Evolutionary conservation across 1,140 invertebrate species (phyloP), one percentile per base, ranked within the genome.

Genomic region (Sipha flava): DNA sequence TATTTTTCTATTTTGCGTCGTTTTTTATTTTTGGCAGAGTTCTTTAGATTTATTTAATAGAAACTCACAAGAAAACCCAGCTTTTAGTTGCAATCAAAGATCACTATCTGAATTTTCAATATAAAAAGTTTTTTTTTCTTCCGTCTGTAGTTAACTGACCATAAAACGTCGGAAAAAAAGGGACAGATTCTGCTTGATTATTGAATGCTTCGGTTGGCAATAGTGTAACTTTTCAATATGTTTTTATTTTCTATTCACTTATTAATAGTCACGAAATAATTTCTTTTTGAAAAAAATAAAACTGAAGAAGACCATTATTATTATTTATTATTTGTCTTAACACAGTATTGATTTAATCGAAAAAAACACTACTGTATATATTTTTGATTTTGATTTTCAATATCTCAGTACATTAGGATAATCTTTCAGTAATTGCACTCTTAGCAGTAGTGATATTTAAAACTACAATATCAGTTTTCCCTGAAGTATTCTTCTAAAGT

Each of bases 111-210:
- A 57, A 40, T 40, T 77, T 59, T 59, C 34, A 77, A 59, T 57
- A 57, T 77, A 77, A 59, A n/a, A 77, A 77, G 73, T 77, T 77
- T 77, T 16, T 77, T 29, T 26, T 29, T 34, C 45, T 3, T n/a
- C 37, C 6, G 31, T 59, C 31, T 26, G 52, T 47, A 77, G 73
- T 57, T 59, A 77, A 77, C 73, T 77, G 52, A 77, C 52, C 73
- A 77, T 77, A 77, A 77, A 77, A 77, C 34, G 52, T n/a, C 29
- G 2, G 52, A 40, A 57, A 34, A 77, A 77, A 57, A 57, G 52
- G 59, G 3, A 57, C 21, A 40, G 21, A 29, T 18, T 59, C 23
- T 26, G 14, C 52, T 59, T 59, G 31, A 77, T 59, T 59, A 77
- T 26, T 75, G 18, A 54, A 77, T 10, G n/a, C 12, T 73, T 54